A percentile compares a stretch with the other conserved stretches of the same genome.
phyloP scores from a whole-genome alignment of 2,113 vertebrate genomes.

The Apteryx owenii region DNA sequence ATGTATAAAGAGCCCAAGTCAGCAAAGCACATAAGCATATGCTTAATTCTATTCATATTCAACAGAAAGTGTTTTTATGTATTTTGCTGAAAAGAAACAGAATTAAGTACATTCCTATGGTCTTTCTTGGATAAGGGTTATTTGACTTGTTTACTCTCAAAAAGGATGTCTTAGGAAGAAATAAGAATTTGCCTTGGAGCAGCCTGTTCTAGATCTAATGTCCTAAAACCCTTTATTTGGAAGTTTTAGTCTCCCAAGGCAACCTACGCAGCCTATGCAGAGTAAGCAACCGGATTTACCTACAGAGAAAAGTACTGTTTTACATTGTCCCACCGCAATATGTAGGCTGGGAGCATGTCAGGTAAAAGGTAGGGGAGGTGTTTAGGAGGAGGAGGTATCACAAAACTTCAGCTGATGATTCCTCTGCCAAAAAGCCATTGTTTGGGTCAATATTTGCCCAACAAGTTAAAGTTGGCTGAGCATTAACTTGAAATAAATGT shows the following conservation, averaged over 20 bases:
- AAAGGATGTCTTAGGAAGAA: not conserved
- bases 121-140: not conserved
- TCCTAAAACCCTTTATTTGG: not conserved
- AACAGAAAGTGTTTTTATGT: not conserved
- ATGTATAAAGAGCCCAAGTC: not conserved
- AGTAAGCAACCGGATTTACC: not conserved
- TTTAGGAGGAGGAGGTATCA: not conserved
- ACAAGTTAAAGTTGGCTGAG: constrained; percentile 11
- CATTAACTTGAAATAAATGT: constrained; percentile 21
- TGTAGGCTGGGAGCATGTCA: not conserved
- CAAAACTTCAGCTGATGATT: not conserved
- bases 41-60: not conserved
- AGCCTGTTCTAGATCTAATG: not conserved
- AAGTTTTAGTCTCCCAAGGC: not conserved
- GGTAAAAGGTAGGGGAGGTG: not conserved
- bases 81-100: not conserved
- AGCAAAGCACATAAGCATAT: not conserved
- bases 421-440: not conserved
- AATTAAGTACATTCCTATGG: not conserved
- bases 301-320: not conserved
- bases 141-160: not conserved
- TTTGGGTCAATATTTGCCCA: constrained; percentile 43
- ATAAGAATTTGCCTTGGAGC: not conserved
- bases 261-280: not conserved
- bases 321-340: not conserved